phyloP scores from a whole-genome alignment of 2,113 vertebrate species.

The Poeciliopsis retropinna region DNA sequence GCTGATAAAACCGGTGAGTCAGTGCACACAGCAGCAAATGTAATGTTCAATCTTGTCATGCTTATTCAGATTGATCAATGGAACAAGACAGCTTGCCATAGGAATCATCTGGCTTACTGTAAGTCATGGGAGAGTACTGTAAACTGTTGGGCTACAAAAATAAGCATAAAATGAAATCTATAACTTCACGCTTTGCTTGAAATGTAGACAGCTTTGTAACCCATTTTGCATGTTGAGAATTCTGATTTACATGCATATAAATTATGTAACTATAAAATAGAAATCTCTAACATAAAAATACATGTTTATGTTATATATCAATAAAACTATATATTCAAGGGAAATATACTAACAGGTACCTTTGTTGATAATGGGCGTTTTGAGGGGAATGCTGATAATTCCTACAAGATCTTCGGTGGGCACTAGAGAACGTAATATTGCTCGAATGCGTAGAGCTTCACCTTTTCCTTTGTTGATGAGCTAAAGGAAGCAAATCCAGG shows the following conservation, averaged over 20 bases:
- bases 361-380: conserved; percentile 93
- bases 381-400: conserved; percentile 96
- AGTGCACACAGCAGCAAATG: conserved; percentile 48
- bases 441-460: conserved; percentile 96
- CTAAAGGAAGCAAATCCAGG: conserved; percentile 65
- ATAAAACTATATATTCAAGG: no score
- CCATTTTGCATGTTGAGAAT: background rate
- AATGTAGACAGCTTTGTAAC: conserved; percentile 25
- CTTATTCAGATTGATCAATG: conserved; percentile 69
- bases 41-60: conserved; percentile 43
- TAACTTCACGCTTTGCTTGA: conserved; percentile 20
- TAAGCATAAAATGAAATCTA: conserved; percentile 64
- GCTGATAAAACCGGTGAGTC: conserved; percentile 47
- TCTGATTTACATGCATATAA: conserved; percentile 8
- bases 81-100: conserved; percentile 51
- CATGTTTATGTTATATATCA: no score
- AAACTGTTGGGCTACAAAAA: conserved; percentile 69
- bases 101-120: conserved; percentile 62
- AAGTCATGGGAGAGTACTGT: conserved; percentile 51
- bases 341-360: conserved; percentile 73
- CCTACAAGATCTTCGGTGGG: conserved; percentile 96
- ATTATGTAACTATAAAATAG: background rate
- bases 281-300: no score
- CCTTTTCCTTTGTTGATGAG: conserved; percentile 98
- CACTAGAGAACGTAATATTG: conserved; percentile 96